phyloP scores from a whole-genome alignment of 2,888 invertebrate species.

The Drosophila algonquin region DNA sequence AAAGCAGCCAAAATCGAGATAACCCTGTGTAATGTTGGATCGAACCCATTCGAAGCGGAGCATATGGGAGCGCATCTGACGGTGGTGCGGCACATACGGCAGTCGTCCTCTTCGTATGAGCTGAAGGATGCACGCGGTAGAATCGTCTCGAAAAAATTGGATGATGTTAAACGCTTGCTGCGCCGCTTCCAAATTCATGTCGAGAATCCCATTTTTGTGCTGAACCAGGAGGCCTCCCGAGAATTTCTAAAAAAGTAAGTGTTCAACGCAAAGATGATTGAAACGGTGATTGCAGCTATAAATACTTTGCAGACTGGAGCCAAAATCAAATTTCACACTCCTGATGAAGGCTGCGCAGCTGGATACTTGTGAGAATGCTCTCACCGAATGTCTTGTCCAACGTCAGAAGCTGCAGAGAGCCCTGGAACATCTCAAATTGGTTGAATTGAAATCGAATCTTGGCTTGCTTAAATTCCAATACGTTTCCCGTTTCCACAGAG shows the following conservation, averaged over 20 bases:
- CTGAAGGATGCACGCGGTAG: slow-evolving; percentile 87
- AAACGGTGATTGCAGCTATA: slow-evolving; percentile 1
- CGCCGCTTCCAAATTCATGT: slow-evolving; percentile 93
- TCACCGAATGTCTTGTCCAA: slow-evolving; percentile 50
- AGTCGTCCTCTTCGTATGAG: slow-evolving; percentile 88
- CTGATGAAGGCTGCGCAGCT: slow-evolving; percentile 79
- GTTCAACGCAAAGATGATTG: slow-evolving; percentile 1
- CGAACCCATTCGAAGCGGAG: slow-evolving; percentile 87
- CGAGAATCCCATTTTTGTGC: slow-evolving; percentile 96
- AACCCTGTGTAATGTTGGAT: slow-evolving; percentile 89
- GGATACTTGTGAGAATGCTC: slow-evolving; percentile 51
- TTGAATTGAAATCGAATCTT: slow-evolving; percentile 3
- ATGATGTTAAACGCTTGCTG: slow-evolving; percentile 90
- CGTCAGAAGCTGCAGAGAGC: slow-evolving; percentile 27
- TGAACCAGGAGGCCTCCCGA: slow-evolving; percentile 96
- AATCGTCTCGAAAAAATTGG: slow-evolving; percentile 87
- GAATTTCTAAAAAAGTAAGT: slow-evolving; percentile 87
- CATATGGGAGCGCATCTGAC: slow-evolving; percentile 87
- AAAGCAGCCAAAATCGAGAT: slow-evolving; percentile 90
- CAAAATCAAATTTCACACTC: slow-evolving; percentile 80
- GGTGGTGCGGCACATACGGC: slow-evolving; percentile 86
- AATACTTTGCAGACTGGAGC: slow-evolving; percentile 74
- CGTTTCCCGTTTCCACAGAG: slow-evolving; percentile 30
- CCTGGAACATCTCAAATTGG: slow-evolving; percentile 31
- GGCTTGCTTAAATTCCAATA: neutral